Conservation (phyloP, 2,888 invertebrate species). For the Maniola hyperantus region DNA sequence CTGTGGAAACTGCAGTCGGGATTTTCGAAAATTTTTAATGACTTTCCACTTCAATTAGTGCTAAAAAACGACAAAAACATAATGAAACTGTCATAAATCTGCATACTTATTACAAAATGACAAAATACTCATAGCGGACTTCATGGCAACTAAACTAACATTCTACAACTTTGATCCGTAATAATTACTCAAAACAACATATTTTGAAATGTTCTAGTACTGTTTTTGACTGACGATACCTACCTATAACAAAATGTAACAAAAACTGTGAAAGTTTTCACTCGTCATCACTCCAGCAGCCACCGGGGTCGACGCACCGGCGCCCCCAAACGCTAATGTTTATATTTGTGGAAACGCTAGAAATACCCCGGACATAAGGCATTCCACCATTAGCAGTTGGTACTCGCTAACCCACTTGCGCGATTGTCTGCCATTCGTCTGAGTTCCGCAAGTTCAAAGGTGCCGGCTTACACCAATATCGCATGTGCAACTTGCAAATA, state of each 20-base stretch:
- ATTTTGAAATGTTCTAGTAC: too few species aligned
- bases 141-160: too few species aligned
- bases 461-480: conserved; percentile 11
- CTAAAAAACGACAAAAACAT: too few species aligned
- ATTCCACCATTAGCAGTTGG: conserved; percentile 36
- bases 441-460: conserved; percentile 36
- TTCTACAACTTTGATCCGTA: too few species aligned
- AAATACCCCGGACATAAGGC: conserved; percentile 46
- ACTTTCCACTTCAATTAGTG: too few species aligned
- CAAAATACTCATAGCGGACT: too few species aligned
- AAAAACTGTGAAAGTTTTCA: conserved; percentile 10
- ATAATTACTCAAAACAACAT: too few species aligned
- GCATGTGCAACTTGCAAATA: background rate
- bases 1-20: too few species aligned
- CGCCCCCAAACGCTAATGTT: conserved; percentile 49
- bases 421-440: conserved; percentile 38
- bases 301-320: conserved; percentile 55
- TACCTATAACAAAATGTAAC: background rate
- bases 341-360: conserved; percentile 51
- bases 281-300: conserved; percentile 29
- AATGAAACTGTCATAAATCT: too few species aligned
- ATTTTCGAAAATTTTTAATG: too few species aligned
- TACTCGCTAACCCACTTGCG: conserved; percentile 38
- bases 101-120: too few species aligned
- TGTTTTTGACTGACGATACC: too few species aligned